These are phyloP conservation scores for Gila orcuttii DNA, from an alignment of 2,113 vertebrate genomes.

Conservation along the genomic window DNA sequence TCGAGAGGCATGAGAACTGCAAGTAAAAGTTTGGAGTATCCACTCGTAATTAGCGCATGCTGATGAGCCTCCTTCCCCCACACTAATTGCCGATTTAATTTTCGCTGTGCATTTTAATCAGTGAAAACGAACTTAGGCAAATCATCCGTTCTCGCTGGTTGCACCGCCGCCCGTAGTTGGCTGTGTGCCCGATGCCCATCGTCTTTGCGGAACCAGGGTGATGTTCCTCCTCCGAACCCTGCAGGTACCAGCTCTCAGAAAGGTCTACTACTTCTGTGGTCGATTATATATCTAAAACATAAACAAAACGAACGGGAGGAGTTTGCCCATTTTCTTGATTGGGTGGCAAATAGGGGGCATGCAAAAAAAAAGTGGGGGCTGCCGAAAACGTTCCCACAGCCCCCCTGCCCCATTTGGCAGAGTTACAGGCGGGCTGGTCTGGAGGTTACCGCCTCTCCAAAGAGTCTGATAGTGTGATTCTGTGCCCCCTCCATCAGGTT, in stretches of 20 bases:
- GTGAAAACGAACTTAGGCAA: slow-evolving; percentile 84
- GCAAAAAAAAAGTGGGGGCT: slow-evolving; percentile 67
- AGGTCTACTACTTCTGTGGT: slow-evolving; percentile 69
- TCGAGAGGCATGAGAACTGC: slow-evolving; percentile 54
- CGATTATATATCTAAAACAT: slow-evolving; percentile 69
- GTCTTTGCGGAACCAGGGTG: slow-evolving; percentile 82
- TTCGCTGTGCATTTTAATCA: slow-evolving; percentile 62
- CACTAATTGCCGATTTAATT: slow-evolving; percentile 69
- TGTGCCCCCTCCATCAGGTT: slow-evolving; percentile 83
- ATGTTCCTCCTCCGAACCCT: slow-evolving; percentile 74
- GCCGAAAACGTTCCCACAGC: slow-evolving; percentile 76
- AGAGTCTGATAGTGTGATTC: slow-evolving; percentile 66
- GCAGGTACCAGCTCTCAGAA: slow-evolving; percentile 68
- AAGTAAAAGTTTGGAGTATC: slow-evolving; percentile 64
- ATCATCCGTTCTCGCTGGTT: slow-evolving; percentile 80
- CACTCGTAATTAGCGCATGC: slow-evolving; percentile 60
- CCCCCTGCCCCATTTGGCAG: slow-evolving; percentile 70
- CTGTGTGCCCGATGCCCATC: slow-evolving; percentile 88
- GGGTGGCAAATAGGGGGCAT: slow-evolving; percentile 75
- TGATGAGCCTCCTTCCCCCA: slow-evolving; percentile 65
- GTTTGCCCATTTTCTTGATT: slow-evolving; percentile 78
- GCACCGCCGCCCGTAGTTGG: slow-evolving; percentile 86
- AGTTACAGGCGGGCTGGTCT: slow-evolving; percentile 80
- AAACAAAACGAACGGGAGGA: slow-evolving; percentile 74
- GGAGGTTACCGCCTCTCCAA: slow-evolving; percentile 83